Evolutionary conservation across 2,888 invertebrate genomes (phyloP).

Genomic region (Xestoiulus laeticollis): DNA sequence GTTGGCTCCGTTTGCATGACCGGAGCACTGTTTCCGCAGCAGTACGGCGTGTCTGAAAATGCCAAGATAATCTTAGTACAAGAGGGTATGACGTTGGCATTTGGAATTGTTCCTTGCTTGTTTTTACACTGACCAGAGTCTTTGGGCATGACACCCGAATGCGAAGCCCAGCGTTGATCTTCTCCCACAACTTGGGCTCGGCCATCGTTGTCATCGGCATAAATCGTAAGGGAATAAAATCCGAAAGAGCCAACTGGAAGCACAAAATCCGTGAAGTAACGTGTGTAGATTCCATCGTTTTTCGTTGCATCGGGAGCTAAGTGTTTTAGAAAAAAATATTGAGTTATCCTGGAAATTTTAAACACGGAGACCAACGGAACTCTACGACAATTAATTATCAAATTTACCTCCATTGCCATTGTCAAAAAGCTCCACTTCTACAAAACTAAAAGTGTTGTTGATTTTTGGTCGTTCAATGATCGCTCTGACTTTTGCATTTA

Average conservation of each 20-base stretch:
- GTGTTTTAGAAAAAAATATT: slow-evolving; percentile 23
- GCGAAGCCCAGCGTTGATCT: neutral
- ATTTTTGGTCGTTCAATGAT: slow-evolving; percentile 58
- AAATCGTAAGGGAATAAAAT: slow-evolving; percentile 62
- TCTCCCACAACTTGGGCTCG: slow-evolving; percentile 57
- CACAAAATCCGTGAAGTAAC: slow-evolving; percentile 69
- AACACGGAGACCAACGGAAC: neutral
- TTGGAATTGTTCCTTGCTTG: neutral
- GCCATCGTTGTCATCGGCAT: slow-evolving; percentile 60
- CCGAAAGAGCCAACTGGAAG: slow-evolving; percentile 58
- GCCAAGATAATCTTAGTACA: neutral
- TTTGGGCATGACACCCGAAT: slow-evolving; percentile 43
- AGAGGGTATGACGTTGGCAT: neutral
- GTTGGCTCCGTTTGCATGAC: slow-evolving; percentile 59
- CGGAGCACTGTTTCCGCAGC: slow-evolving; percentile 67
- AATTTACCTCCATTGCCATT: slow-evolving; percentile 58
- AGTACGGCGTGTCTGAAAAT: slow-evolving; percentile 60
- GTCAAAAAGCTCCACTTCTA: slow-evolving; percentile 57
- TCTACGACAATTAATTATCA: neutral
- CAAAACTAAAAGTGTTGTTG: slow-evolving; percentile 50
- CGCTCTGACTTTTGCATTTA: slow-evolving; percentile 60
- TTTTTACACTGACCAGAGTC: slow-evolving; percentile 41
- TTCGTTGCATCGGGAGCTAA: slow-evolving; percentile 64
- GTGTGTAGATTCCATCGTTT: slow-evolving; percentile 69
- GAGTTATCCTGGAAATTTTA: neutral